Percentiles rank a stretch among this genome's conserved stretches.
Conservation (phyloP, 2,113 vertebrate species). For the Abramis brama region DNA sequence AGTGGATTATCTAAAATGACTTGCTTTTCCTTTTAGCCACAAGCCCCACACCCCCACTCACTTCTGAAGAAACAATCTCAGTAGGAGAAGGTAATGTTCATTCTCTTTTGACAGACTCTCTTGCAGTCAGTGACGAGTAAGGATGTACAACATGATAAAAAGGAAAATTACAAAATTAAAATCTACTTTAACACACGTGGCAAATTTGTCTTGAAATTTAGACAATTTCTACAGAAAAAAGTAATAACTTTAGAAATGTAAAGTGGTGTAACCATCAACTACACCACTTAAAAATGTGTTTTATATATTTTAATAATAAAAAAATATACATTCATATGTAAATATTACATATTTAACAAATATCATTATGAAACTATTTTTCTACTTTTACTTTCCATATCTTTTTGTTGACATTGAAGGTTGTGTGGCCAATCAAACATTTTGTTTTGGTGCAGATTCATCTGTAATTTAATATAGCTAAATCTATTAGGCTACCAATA, state of each 20-base stretch:
- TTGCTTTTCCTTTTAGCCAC: neutral
- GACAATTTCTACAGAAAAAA: too few species aligned
- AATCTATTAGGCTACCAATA: too few species aligned
- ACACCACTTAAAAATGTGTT: too few species aligned
- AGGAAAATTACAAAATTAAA: too few species aligned
- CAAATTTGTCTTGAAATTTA: neutral
- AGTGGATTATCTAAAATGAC: neutral
- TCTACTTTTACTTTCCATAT: too few species aligned
- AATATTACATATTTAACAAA: too few species aligned
- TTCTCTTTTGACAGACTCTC: neutral
- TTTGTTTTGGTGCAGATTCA: neutral
- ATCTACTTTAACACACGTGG: neutral
- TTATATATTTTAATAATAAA: too few species aligned
- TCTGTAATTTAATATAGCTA: neutral
- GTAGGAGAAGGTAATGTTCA: neutral
- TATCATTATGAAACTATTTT: too few species aligned
- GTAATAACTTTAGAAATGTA: too few species aligned
- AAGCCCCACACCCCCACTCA: neutral
- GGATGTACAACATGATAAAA: neutral
- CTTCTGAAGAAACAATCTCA: neutral
- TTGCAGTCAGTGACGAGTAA: neutral
- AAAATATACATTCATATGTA: too few species aligned
- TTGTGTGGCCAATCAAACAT: neutral
- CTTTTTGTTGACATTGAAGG: too few species aligned
- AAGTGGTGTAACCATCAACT: too few species aligned